These are phyloP conservation scores for Druon quercuslanigerum DNA, from an alignment of 1,140 invertebrate genomes.

Conservation along the genomic window DNA sequence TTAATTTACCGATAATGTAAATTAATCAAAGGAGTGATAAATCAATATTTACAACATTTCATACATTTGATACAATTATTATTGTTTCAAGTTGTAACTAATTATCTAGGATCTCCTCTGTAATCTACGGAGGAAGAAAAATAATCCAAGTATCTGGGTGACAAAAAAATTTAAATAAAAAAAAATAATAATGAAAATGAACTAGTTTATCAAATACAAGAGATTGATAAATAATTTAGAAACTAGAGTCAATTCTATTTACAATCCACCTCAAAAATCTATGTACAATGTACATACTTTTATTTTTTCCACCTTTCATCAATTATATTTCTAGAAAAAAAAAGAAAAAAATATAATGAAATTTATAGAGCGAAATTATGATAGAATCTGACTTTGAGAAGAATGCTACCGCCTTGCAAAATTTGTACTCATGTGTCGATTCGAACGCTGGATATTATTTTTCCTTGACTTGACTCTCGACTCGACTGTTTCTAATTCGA, in stretches of 20 bases:
- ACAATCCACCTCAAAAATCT: too few relatives aligned
- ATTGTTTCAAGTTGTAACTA: too few relatives aligned
- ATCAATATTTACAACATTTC: too few relatives aligned
- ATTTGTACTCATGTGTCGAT: conserved; percentile 82
- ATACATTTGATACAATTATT: too few relatives aligned
- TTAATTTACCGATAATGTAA: too few relatives aligned
- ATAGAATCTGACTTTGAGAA: neutral
- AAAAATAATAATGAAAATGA: neutral
- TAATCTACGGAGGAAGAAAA: too few relatives aligned
- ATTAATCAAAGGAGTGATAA: too few relatives aligned
- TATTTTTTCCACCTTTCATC: neutral
- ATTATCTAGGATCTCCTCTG: too few relatives aligned
- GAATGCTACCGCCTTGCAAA: conserved; percentile 78
- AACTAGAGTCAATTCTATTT: neutral
- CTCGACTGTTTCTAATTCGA: conserved; percentile 81
- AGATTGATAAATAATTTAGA: conserved; percentile 35
- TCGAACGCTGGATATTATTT: conserved; percentile 86
- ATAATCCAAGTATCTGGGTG: too few relatives aligned
- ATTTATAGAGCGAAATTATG: neutral
- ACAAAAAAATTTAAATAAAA: too few relatives aligned
- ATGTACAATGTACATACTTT: too few relatives aligned
- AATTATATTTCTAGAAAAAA: conserved; percentile 11
- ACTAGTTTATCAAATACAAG: conserved; percentile 34
- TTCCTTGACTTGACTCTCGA: conserved; percentile 87
- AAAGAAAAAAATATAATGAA: too few relatives aligned